Evolutionary conservation across 2,797 vertebrate genomes (phyloP).

Genomic region (Onychomys leucogaster): DNA sequence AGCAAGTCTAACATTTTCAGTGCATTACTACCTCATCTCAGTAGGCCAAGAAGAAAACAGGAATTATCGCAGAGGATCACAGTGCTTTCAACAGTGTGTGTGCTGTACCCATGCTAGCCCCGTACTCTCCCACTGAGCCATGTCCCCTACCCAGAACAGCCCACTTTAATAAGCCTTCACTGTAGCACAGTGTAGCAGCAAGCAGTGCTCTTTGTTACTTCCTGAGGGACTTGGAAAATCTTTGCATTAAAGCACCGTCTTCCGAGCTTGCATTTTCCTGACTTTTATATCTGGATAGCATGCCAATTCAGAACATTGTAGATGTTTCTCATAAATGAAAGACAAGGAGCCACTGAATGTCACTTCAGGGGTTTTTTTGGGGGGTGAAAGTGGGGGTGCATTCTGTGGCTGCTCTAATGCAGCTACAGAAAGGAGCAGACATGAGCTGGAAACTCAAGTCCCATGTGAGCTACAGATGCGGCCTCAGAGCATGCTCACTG

Average conservation of each 20-base stretch:
- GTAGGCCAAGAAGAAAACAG: not conserved
- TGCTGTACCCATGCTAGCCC: no score
- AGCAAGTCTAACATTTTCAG: not conserved
- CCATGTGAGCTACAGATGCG: not conserved
- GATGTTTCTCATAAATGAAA: conserved; percentile 29
- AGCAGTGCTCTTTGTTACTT: not conserved
- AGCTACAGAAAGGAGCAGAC: not conserved
- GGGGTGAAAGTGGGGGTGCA: not conserved
- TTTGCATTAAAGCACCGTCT: not conserved
- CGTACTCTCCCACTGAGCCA: not conserved
- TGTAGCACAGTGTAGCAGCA: not conserved
- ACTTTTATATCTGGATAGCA: not conserved
- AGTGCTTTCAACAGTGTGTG: not conserved
- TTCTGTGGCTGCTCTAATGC: not conserved
- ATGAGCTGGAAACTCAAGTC: not conserved
- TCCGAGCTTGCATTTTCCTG: not conserved
- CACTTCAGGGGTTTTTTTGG: not conserved
- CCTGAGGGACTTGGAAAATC: not conserved
- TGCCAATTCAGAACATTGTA: conserved; percentile 5
- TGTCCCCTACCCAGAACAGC: not conserved
- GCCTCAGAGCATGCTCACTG: not conserved
- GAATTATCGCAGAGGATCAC: not conserved
- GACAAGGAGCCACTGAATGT: not conserved
- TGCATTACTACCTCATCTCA: not conserved
- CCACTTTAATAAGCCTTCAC: not conserved